Base-by-base conservation (phyloP, 30 jellyfish, hydroid and myxozoan species). In the Turritopsis dohrnii region DNA sequence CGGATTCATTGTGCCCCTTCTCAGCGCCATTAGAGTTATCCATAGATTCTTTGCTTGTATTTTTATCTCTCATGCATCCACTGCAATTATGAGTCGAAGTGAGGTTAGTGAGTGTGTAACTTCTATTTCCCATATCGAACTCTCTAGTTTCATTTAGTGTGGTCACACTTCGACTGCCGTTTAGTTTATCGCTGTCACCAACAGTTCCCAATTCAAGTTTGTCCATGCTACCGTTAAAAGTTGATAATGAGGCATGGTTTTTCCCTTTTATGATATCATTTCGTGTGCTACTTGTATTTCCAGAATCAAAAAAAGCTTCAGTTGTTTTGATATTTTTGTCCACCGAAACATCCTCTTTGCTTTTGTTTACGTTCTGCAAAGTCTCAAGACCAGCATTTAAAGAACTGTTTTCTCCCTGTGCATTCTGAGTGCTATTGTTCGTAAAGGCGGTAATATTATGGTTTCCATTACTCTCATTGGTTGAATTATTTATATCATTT, bases 111-210 rank as follows among this genome's bases (percentile, higher is more conserved):
- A 69, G 77, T 8, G 22, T 21, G 77, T 69, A 69, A n/a, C 31
- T n/a, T 69, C 16, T 69, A 69, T 69, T 69, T 69, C 77, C 77
- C 77, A 69, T 69, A 69, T 69, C 77, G 22, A 69, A 69, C 16
- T 19, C 31, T n/a, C 28, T 27, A 16, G 77, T 69, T 69, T 69
- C 7, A 69, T 69, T 69, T 7, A n/a, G 77, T 7, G 28, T 69
- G 30, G 31, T 69, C 30, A 69, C 77, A 69, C 31, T 69, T 69
- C 77, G 77, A 69, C 31, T 69, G 30, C 77, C 77, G 30, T 69
- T 69, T 69, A 27, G 9, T 23, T 69, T 27, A n/a, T 69, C 77
- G 19, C 31, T 27, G 19, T 69, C 77, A 69, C 77, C 30, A 69
- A 69, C 22, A 7, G 77, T 69, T 69, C 77, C 77, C 9, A 69